Percentiles rank a stretch among this genome's conserved stretches.
Conservation (phyloP, 1,140 invertebrate genomes). For the Drosophila simulans region DNA sequence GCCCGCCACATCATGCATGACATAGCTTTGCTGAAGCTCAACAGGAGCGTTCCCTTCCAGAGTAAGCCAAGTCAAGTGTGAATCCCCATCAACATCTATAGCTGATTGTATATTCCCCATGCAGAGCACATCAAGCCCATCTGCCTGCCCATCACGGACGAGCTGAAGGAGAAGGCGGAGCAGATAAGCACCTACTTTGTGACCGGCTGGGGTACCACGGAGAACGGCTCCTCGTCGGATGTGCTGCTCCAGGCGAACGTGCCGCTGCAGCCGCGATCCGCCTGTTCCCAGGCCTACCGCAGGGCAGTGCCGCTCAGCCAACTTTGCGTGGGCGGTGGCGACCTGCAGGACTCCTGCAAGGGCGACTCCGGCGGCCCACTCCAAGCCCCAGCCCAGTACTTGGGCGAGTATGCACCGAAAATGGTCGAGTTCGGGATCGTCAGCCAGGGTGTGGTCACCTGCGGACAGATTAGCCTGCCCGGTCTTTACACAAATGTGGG, state of each 20-base stretch:
- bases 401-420: conserved; percentile 48
- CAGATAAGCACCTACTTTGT: conserved; percentile 84
- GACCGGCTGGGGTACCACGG: conserved; percentile 85
- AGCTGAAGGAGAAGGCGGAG: conserved; percentile 81
- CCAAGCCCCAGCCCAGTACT: conserved; percentile 47
- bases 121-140: conserved; percentile 88
- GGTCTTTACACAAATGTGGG: conserved; percentile 84
- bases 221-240: conserved; percentile 68
- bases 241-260: conserved; percentile 68
- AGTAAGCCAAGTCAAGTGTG: conserved; percentile 28
- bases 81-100: too few relatives aligned
- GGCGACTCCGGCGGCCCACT: conserved; percentile 86
- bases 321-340: conserved; percentile 70
- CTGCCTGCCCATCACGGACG: conserved; percentile 87
- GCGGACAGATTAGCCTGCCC: conserved; percentile 82
- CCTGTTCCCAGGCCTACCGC: conserved; percentile 47
- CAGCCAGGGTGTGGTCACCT: conserved; percentile 85
- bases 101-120: neutral
- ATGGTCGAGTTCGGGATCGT: conserved; percentile 85
- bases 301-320: conserved; percentile 48
- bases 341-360: conserved; percentile 86
- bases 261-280: conserved; percentile 38
- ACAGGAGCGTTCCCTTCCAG: conserved; percentile 50
- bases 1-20: conserved; percentile 87
- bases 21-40: conserved; percentile 87